These are phyloP conservation scores for Ciconia maguari DNA, from an alignment of 2,113 vertebrate genomes.

Conservation along the genomic window DNA sequence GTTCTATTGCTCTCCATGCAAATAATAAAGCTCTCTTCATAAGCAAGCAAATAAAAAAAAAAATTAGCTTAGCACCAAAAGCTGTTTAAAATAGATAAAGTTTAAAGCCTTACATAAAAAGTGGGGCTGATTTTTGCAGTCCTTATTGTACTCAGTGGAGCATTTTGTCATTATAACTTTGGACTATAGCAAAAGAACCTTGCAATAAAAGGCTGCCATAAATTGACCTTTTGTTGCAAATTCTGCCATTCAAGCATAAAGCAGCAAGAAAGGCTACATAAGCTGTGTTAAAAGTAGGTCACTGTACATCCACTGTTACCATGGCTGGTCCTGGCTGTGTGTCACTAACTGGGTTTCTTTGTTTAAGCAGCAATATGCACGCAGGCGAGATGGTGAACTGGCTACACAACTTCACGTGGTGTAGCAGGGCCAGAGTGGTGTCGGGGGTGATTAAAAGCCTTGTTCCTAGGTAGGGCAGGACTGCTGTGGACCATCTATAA, in stretches of 20 bases:
- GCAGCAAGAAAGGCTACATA: constrained; percentile 35
- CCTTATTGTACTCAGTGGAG: background rate
- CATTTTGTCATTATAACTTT: constrained; percentile 26
- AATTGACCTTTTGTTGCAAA: constrained; percentile 61
- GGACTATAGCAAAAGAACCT: background rate
- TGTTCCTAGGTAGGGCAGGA: background rate
- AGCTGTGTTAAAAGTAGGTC: constrained; percentile 57
- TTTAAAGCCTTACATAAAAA: constrained; percentile 11
- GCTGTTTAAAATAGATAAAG: constrained; percentile 18
- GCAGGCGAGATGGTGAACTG: background rate
- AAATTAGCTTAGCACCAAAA: background rate
- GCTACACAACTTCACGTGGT: rapidly evolving
- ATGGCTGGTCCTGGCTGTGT: background rate
- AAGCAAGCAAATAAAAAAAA: background rate
- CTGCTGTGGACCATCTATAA: background rate
- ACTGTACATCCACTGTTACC: constrained; percentile 33
- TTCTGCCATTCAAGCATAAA: constrained; percentile 62
- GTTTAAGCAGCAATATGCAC: background rate
- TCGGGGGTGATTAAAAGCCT: background rate
- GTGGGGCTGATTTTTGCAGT: constrained; percentile 6
- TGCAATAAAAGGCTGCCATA: constrained; percentile 48
- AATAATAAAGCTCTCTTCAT: background rate
- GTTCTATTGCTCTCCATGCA: background rate
- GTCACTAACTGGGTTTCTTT: background rate
- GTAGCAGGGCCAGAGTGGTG: background rate